These are phyloP conservation scores for Oreochromis niloticus DNA, from an alignment of 2,113 vertebrate genomes.

Conservation along the genomic window DNA sequence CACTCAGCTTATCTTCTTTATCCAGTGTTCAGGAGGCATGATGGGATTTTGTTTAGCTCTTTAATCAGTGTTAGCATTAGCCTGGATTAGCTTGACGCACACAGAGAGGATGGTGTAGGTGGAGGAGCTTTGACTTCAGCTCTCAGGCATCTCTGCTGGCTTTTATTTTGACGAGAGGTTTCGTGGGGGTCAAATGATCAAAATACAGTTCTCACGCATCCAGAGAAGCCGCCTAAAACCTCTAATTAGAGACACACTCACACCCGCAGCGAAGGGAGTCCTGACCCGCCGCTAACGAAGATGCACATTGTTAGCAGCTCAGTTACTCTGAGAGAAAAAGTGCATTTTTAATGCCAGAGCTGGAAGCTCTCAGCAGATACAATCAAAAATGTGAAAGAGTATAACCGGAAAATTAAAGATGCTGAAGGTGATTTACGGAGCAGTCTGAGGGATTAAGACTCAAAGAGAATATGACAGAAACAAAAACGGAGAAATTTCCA, in stretches of 20 bases:
- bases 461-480: neutral
- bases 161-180: neutral
- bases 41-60: neutral
- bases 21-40: neutral
- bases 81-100: neutral
- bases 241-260: neutral
- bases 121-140: neutral
- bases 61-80: constrained; percentile 8
- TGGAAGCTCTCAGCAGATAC: neutral
- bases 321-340: neutral
- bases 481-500: fast-evolving
- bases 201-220: neutral
- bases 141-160: neutral
- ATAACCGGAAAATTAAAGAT: fast-evolving
- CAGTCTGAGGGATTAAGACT: neutral
- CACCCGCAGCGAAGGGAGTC: neutral
- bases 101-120: neutral
- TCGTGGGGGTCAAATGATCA: neutral
- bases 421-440: neutral
- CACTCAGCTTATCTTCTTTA: neutral
- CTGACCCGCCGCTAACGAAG: neutral
- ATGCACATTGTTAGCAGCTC: neutral
- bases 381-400: neutral
- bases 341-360: neutral
- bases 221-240: neutral